These are phyloP conservation scores for Etheostoma spectabile DNA, from an alignment of 2,113 vertebrate genomes.

Conservation along the genomic window DNA sequence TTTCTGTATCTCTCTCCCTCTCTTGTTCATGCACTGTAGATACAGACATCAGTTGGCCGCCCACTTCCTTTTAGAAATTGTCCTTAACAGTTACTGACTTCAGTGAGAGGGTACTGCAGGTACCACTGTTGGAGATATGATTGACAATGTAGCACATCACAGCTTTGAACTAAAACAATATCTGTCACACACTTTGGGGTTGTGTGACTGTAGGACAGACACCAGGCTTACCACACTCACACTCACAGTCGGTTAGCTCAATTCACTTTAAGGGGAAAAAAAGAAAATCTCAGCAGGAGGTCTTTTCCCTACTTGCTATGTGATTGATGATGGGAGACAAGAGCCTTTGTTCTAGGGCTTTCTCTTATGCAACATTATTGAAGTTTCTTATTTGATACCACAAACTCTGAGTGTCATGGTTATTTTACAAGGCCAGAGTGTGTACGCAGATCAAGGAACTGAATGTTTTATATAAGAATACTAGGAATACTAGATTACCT, in stretches of 20 bases:
- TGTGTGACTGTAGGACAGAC: constrained; percentile 19
- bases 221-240: constrained; percentile 41
- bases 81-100: constrained; percentile 30
- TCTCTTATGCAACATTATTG: neutral
- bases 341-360: constrained; percentile 27
- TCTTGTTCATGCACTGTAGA: constrained; percentile 8
- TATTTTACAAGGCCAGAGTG: neutral
- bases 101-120: constrained; percentile 11
- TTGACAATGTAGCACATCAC: constrained; percentile 44
- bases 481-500: too few relatives aligned
- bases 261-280: constrained; percentile 9
- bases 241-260: constrained; percentile 40
- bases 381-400: constrained; percentile 18
- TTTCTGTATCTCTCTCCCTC: neutral
- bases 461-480: too few relatives aligned
- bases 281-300: constrained; percentile 38
- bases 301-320: constrained; percentile 9
- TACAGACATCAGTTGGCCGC: constrained; percentile 7
- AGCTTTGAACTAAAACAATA: constrained; percentile 66
- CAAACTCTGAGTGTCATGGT: neutral
- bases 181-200: constrained; percentile 45
- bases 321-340: constrained; percentile 15
- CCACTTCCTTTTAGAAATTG: constrained; percentile 26
- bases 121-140: constrained; percentile 37
- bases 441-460: neutral